Base-by-base conservation (phyloP, 2,797 vertebrate genomes). In the Poeciliopsis infans region DNA sequence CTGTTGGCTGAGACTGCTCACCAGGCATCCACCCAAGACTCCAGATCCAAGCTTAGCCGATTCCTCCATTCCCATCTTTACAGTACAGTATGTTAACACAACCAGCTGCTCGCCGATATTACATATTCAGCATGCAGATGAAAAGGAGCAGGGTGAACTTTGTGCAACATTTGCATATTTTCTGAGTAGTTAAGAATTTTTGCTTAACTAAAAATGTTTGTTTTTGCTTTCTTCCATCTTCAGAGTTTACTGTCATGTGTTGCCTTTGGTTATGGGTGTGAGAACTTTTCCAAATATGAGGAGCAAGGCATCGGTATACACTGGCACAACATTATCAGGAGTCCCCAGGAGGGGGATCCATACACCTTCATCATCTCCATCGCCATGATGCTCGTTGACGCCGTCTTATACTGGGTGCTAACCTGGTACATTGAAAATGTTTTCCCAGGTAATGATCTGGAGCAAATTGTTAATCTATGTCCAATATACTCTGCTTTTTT, bases 371-470 rank as follows among this genome's bases (percentile, higher is more conserved):
- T 96, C 16, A 91, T 96, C 2, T 97, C 98, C 0, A 95, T 97
- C n/a, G 49, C 93, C 83, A 98, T 99, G 96, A 98, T 99, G 98
- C 92, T 99, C 7, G 83, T 96, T 0, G 98, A 99, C n/a, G 88
- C 97, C 1, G 80, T 94, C 43, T 69, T 99, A 0, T 98, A 99
- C 77, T 97, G 96, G 79, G 78, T 96, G 33, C 96, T 99, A 94
- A 99, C 98, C 0, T 99, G 98, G 98, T 99, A 99, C 94, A 98
- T 98, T 13, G 98, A 99, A 88, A 97, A 97, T 1, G 96, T 99
- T 83, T 99, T 97, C 79, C 98, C 98, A 97, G 98, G 98, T 99
- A 93, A 74, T 57, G 0, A 15, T 43, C 85, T 78, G 1, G 20
- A n/a, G 13, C 25, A 55, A 18, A 64, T 79, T 28, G 25, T 5